Percentiles rank a stretch among this genome's conserved stretches.
These are phyloP conservation scores for Ichneumoninae sp. DNA, from an alignment of 2,888 invertebrate species.

Conservation along the genomic window DNA sequence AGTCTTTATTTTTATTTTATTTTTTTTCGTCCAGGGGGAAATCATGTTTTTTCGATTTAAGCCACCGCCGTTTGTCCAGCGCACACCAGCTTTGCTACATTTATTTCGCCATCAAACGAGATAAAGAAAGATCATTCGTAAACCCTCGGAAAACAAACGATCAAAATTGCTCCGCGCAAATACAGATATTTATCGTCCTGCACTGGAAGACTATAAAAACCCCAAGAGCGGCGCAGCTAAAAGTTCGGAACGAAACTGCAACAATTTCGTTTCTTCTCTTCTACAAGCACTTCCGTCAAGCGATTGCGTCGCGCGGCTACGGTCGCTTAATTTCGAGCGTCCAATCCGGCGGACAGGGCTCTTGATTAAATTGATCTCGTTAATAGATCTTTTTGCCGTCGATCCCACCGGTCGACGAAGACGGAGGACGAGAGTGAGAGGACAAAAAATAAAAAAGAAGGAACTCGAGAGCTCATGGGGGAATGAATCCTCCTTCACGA, in stretches of 20 bases:
- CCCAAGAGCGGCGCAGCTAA: neutral
- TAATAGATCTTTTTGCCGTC: constrained; percentile 47
- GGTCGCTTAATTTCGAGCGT: neutral
- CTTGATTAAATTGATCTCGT: constrained; percentile 53
- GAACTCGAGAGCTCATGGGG: constrained; percentile 6
- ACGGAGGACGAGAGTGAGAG: neutral
- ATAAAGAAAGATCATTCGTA: constrained; percentile 4
- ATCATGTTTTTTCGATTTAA: constrained; percentile 26
- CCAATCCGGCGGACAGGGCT: neutral
- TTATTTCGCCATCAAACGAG: neutral
- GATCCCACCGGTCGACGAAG: constrained; percentile 11
- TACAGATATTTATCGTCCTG: neutral
- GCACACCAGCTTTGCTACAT: constrained; percentile 6
- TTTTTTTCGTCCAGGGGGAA: constrained; percentile 25
- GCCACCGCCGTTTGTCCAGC: constrained; percentile 32
- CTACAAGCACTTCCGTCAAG: neutral
- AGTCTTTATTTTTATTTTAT: neutral
- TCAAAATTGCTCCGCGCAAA: neutral
- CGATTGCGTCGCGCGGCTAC: neutral
- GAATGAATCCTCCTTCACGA: constrained; percentile 32
- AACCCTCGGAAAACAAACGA: neutral
- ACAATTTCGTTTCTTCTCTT: neutral
- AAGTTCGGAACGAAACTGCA: neutral
- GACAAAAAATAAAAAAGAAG: neutral
- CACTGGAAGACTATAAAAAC: neutral